Evolutionary conservation across 2,113 vertebrate genomes (phyloP).

Genomic region (Argyrosomus japonicus): DNA sequence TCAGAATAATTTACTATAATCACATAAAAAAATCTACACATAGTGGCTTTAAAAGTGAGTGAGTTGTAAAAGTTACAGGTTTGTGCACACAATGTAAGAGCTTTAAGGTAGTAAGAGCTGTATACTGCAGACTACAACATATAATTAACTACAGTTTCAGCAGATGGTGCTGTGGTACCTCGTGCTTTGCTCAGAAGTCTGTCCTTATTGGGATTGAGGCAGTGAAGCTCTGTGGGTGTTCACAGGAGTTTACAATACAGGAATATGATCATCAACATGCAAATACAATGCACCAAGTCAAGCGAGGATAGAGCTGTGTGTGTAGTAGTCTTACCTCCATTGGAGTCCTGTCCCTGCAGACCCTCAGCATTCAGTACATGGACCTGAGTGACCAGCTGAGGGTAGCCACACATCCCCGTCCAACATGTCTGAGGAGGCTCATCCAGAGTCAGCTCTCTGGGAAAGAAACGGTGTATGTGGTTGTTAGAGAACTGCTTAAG

Average conservation of each 20-base stretch:
- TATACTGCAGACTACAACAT: background rate
- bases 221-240: constrained; percentile 60
- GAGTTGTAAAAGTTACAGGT: background rate
- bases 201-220: constrained; percentile 49
- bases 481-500: background rate
- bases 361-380: constrained; percentile 91
- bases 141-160: constrained; percentile 11
- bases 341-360: constrained; percentile 89
- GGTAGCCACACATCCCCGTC: constrained; percentile 95
- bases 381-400: constrained; percentile 94
- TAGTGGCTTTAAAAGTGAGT: constrained; percentile 16
- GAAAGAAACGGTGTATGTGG: background rate
- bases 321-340: constrained; percentile 83
- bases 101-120: background rate
- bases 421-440: constrained; percentile 94
- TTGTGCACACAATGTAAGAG: background rate
- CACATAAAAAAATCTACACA: background rate
- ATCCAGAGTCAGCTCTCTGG: constrained; percentile 91
- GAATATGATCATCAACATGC: constrained; percentile 7
- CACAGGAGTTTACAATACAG: constrained; percentile 26
- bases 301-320: background rate
- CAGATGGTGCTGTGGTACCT: constrained; percentile 61
- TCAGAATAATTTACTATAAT: background rate
- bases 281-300: constrained; percentile 2
- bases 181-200: constrained; percentile 41